A percentile compares a stretch with the other conserved stretches of the same genome.
Evolutionary conservation across 2,888 invertebrate species (phyloP).

Genomic region (Liodrosophila aerea): DNA sequence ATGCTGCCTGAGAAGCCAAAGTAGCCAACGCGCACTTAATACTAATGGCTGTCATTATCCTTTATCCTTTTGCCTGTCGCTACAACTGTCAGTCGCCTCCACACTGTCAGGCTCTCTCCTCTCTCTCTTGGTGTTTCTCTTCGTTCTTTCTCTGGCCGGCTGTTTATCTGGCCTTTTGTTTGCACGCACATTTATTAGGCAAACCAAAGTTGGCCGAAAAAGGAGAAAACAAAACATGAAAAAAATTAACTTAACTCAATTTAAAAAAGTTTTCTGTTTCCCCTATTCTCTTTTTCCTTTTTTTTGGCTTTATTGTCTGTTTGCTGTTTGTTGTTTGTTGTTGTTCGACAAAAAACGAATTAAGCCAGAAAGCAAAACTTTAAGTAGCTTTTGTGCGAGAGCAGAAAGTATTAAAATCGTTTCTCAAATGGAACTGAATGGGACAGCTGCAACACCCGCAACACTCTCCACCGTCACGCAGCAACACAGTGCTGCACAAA

Average conservation of each 20-base stretch:
- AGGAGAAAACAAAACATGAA: constrained; percentile 19
- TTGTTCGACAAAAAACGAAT: constrained; percentile 72
- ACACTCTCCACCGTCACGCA: not conserved
- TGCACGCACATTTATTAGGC: constrained; percentile 71
- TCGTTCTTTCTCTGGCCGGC: constrained; percentile 27
- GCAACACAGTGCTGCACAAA: constrained; percentile 34
- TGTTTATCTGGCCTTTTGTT: constrained; percentile 70
- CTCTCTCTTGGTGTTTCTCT: not conserved
- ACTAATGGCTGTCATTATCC: constrained; percentile 77
- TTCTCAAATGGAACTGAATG: constrained; percentile 54
- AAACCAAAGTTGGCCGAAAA: constrained; percentile 45
- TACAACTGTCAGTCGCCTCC: constrained; percentile 47
- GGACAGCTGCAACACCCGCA: constrained; percentile 12
- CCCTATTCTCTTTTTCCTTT: constrained; percentile 9
- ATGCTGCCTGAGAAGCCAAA: constrained; percentile 46
- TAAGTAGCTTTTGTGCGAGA: constrained; percentile 73
- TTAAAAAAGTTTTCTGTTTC: constrained; percentile 57
- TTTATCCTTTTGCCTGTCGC: constrained; percentile 70
- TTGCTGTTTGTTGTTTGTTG: constrained; percentile 59
- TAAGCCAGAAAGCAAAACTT: constrained; percentile 67
- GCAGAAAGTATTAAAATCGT: constrained; percentile 68
- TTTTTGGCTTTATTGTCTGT: constrained; percentile 42
- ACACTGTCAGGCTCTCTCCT: not conserved
- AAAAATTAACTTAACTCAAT: constrained; percentile 73
- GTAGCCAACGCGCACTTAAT: constrained; percentile 74